A percentile compares a stretch with the other conserved stretches of the same genome.
Evolutionary conservation across 2,888 invertebrate species (phyloP).

Genomic region (Therioaphis trifolii): DNA sequence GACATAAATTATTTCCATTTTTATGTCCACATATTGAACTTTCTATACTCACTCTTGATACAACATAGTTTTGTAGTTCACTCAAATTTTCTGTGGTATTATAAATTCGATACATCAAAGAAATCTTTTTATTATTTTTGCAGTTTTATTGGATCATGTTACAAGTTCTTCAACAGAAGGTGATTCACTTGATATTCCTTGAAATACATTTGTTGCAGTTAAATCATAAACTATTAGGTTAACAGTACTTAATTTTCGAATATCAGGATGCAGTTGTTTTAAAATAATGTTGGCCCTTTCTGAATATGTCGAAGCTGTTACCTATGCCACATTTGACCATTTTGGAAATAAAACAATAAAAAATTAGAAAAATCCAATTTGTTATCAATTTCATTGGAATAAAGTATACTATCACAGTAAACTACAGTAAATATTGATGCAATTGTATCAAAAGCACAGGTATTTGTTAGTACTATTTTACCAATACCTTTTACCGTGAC

Average conservation of each 20-base stretch:
- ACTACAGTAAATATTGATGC: background rate
- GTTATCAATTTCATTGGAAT: background rate
- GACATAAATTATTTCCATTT: background rate
- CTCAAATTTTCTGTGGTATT: background rate
- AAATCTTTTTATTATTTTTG: background rate
- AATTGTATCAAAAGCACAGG: constrained; percentile 1
- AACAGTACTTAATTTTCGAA: background rate
- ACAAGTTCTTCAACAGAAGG: background rate
- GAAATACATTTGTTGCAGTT: background rate
- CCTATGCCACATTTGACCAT: background rate
- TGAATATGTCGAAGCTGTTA: background rate
- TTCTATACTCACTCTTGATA: too few relatives aligned
- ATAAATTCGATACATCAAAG: background rate
- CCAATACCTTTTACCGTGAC: background rate
- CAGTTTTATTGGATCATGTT: background rate
- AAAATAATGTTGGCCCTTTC: background rate
- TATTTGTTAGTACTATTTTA: background rate
- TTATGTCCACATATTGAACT: background rate
- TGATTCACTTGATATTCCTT: background rate
- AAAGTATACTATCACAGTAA: background rate
- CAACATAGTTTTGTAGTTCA: background rate
- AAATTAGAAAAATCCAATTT: background rate
- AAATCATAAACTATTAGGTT: background rate
- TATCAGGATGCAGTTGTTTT: background rate
- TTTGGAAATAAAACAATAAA: background rate